Percentiles rank a stretch among this genome's conserved stretches.
These are phyloP conservation scores for Rhinogobius similis DNA, from an alignment of 2,113 vertebrate genomes.

Conservation along the genomic window DNA sequence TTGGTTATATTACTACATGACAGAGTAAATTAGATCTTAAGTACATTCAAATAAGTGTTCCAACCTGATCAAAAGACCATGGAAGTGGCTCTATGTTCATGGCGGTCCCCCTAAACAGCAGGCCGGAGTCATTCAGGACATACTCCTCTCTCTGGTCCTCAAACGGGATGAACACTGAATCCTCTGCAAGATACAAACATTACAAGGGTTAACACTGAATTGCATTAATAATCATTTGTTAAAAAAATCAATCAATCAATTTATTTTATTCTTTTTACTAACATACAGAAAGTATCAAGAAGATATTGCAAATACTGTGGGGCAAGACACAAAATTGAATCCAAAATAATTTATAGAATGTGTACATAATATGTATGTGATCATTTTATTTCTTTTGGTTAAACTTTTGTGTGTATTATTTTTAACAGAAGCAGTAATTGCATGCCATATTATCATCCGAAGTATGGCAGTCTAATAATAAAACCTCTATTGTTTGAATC, in stretches of 20 bases:
- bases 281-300: too few species aligned
- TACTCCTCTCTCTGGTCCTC: constrained; percentile 77
- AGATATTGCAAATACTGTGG: too few species aligned
- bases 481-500: too few species aligned
- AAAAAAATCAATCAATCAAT: neutral
- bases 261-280: neutral
- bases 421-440: neutral
- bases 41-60: neutral
- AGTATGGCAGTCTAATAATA: too few species aligned
- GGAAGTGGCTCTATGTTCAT: constrained; percentile 56
- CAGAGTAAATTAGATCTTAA: neutral
- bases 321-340: neutral
- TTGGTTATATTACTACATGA: neutral
- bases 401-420: too few species aligned
- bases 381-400: too few species aligned
- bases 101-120: constrained; percentile 74
- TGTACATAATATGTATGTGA: too few species aligned
- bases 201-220: neutral
- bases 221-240: neutral
- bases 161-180: constrained; percentile 67
- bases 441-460: too few species aligned
- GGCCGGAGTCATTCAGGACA: constrained; percentile 67
- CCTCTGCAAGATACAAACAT: constrained; percentile 53
- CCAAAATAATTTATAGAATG: neutral
- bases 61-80: constrained; percentile 79